Conservation (phyloP, 2,113 vertebrate genomes). For the Galemys pyrenaicus region DNA sequence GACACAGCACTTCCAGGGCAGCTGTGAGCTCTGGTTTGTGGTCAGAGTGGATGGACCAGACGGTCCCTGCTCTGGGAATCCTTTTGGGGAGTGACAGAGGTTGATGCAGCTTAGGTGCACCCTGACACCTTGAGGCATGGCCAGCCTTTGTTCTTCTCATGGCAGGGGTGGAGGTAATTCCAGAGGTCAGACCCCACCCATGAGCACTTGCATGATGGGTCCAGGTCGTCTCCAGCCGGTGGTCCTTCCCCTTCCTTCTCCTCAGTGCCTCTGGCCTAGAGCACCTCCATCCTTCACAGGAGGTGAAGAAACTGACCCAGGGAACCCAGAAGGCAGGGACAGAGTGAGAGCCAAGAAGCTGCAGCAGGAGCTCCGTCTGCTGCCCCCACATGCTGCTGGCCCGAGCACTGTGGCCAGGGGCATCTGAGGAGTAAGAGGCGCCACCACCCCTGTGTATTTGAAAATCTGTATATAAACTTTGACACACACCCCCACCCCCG, state of each 20-base stretch:
- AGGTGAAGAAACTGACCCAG: not conserved
- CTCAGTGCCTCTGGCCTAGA: not conserved
- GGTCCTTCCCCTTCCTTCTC: not conserved
- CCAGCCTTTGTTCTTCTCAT: not conserved
- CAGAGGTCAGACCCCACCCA: not conserved
- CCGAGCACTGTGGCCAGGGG: too few relatives aligned
- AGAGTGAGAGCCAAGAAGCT: not conserved
- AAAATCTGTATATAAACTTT: not conserved
- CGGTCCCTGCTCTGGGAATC: not conserved
- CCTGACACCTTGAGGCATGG: not conserved
- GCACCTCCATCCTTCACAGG: not conserved
- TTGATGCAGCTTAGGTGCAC: not conserved
- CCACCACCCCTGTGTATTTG: not conserved
- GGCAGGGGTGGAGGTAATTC: not conserved
- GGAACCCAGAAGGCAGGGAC: not conserved
- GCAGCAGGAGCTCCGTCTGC: not conserved
- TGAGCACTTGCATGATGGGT: not conserved
- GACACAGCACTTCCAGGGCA: not conserved
- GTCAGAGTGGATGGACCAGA: not conserved
- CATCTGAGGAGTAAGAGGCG: not conserved
- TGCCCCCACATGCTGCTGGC: too few relatives aligned
- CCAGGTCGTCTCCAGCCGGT: not conserved
- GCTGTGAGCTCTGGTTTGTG: rapidly evolving
- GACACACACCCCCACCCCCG: not conserved
- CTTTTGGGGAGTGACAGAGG: not conserved